Base-by-base conservation (phyloP, 2,113 vertebrate genomes). In the Vireo altiloquus region DNA sequence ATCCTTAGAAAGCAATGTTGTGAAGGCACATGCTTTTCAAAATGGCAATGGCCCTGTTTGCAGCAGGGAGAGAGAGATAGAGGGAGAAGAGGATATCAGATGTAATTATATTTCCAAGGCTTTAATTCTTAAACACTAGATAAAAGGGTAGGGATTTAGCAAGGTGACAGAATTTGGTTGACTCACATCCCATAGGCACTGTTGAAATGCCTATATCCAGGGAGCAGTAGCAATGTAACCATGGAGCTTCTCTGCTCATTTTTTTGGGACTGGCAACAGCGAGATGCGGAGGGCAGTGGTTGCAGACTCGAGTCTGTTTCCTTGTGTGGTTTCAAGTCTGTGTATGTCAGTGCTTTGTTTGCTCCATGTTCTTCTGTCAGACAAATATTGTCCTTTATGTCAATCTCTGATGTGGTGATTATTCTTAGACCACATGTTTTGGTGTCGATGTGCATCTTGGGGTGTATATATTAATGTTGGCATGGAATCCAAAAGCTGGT, bases 1-100 rank as follows among this genome's bases (percentile, higher is more conserved):
- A 2, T 31, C 44, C 30, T 28, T 28, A 25, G 56, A 70, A 68
- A 49, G 28, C 33, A 10, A 2, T 15, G 57, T 2, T 60, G 25
- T 19, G 33, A 65, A 54, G 50, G 33, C 8, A 81, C 6, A 10
- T 4, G 21, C 17, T 42, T 42, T n/a, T 17, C 25, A 71, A 39
- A 78, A 56, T 21, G 47, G n/a, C 1, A 1, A 2, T 13, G 19
- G 5, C 11, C 50, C 31, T 1, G 0, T 64, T 71, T 37, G 42
- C 5, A 16, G 31, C 31, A 49, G 37, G 31, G 68, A 21, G n/a
- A n/a, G n/a, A n/a, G n/a, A n/a, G n/a, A n/a, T n/a, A n/a, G n/a
- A n/a, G n/a, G 87, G 66, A 82, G 46, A n/a, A 54, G 35, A 52
- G 6, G 61, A 21, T 27, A 40, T 10, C 24, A 16, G 30, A 10